These are phyloP conservation scores for Lucifuga dentata DNA, from an alignment of 2,113 vertebrate genomes.

Conservation along the genomic window DNA sequence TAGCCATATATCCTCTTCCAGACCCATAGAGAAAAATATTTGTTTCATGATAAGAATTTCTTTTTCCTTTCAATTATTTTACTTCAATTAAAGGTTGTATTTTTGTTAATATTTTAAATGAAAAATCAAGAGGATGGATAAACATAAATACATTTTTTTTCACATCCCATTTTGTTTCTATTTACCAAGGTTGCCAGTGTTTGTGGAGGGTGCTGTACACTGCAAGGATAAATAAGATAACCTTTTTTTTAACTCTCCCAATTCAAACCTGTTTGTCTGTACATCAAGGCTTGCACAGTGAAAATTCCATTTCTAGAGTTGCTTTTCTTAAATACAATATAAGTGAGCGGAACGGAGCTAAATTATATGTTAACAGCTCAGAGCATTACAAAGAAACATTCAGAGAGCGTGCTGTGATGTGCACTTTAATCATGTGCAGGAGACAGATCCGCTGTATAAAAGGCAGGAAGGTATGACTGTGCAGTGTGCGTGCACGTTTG, in stretches of 20 bases:
- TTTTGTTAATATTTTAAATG: too few relatives aligned
- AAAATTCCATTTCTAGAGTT: slow-evolving; percentile 19
- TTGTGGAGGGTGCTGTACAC: too few relatives aligned
- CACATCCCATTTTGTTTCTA: too few relatives aligned
- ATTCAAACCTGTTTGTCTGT: slow-evolving; percentile 29
- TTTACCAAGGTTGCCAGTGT: too few relatives aligned
- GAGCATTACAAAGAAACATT: slow-evolving; percentile 45
- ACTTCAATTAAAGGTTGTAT: too few relatives aligned
- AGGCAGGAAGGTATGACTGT: slow-evolving; percentile 16
- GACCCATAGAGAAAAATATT: too few relatives aligned
- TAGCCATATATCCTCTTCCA: too few relatives aligned
- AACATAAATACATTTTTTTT: too few relatives aligned
- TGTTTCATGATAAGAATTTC: too few relatives aligned
- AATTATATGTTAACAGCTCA: slow-evolving; percentile 27
- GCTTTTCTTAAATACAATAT: slow-evolving; percentile 33
- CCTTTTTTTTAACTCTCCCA: not conserved
- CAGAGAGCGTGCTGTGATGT: slow-evolving; percentile 35
- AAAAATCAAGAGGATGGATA: too few relatives aligned
- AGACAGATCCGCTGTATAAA: slow-evolving; percentile 28
- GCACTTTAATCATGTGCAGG: slow-evolving; percentile 48
- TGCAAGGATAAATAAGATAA: slow-evolving; percentile 21
- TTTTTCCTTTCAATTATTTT: too few relatives aligned
- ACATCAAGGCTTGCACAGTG: slow-evolving; percentile 1
- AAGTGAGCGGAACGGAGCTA: slow-evolving; percentile 24
- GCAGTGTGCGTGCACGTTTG: slow-evolving; percentile 6